These are phyloP conservation scores for Acanthis flammea DNA, from an alignment of 2,797 vertebrate species.

Conservation along the genomic window DNA sequence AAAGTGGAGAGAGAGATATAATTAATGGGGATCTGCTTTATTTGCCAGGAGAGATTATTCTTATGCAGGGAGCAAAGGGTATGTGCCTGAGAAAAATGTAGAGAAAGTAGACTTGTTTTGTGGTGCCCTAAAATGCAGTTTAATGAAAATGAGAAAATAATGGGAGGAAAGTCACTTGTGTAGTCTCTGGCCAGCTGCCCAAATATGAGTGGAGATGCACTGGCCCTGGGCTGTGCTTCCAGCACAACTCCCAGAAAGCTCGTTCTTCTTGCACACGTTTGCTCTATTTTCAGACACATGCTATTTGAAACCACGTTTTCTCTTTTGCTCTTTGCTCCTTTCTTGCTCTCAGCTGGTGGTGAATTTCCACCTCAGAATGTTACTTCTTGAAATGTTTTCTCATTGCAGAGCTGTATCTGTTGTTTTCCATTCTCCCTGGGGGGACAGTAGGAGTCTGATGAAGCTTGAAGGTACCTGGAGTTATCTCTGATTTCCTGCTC, in stretches of 20 bases:
- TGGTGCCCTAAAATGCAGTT: conserved; percentile 39
- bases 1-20: conserved; percentile 16
- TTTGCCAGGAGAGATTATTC: conserved; percentile 45
- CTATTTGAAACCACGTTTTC: conserved; percentile 19
- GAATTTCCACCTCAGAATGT: conserved; percentile 11
- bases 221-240: background rate
- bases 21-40: conserved; percentile 48
- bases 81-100: conserved; percentile 22
- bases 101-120: conserved; percentile 31
- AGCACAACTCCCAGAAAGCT: background rate
- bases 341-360: background rate
- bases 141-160: conserved; percentile 61
- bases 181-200: conserved; percentile 40
- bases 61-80: background rate
- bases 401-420: background rate
- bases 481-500: conserved; percentile 18
- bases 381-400: conserved; percentile 32
- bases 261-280: conserved; percentile 28
- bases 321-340: background rate
- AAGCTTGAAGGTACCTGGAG: conserved; percentile 32
- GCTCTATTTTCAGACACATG: background rate
- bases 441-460: background rate
- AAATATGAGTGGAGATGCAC: background rate
- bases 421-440: background rate
- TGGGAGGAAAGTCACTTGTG: conserved; percentile 13